Base-by-base conservation (phyloP, 2,797 vertebrate genomes). In the Gastrophryne carolinensis region DNA sequence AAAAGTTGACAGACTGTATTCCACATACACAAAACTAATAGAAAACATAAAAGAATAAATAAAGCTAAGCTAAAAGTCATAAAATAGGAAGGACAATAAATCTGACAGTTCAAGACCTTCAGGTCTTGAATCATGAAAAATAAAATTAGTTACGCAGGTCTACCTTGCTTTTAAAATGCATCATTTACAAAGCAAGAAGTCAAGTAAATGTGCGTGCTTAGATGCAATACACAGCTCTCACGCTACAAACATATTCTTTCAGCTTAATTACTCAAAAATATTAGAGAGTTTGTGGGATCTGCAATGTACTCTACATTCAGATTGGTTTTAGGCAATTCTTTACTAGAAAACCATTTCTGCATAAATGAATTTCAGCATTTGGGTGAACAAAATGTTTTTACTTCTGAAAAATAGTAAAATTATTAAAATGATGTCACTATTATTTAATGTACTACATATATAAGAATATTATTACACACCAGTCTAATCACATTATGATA, bases 11-110 rank as follows among this genome's bases (percentile, higher is more conserved):
- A 87, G 85, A 86, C 81, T 64, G 78, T 54, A 63, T 79, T 77
- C 70, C 83, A 84, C 4, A 0, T 81, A 84, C 81, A 81, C 84
- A 82, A 70, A 23, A 80, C 62, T 84, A 87, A 89, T 82, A 84
- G 87, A 86, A 90, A 90, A 89, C 87, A 88, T 87, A 87, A 84
- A 84, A 85, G 82, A 87, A 90, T 87, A 87, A 90, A 89, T 89
- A 86, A 83, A 88, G 88, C 83, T 83, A 83, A 88, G 88, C 83
- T 83, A 81, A 87, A 90, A 87, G 85, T 86, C 85, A 82, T 90
- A 89, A 90, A 88, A 87, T 80, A 77, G 79, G 82, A 87, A 81
- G 84, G 88, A 89, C 81, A 79, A 89, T 91, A 91, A 90, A 90
- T 90, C 86, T 87, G 87, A 89, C 84, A 89, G 85, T 86, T 89